Base-by-base conservation (phyloP, 2,888 invertebrate genomes). In the Dromius quadrimaculatus region DNA sequence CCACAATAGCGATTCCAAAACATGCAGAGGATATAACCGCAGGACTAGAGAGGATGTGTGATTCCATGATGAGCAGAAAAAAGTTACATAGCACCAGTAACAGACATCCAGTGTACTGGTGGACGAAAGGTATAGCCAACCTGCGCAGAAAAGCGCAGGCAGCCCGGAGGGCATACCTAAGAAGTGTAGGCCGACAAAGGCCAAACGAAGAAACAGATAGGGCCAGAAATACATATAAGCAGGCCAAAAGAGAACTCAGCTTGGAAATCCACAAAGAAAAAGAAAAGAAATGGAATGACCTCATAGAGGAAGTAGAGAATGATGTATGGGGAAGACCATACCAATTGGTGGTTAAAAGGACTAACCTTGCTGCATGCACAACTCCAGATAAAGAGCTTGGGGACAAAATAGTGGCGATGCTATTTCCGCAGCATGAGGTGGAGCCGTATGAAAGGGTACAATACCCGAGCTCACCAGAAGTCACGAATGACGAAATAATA, bases 401-500 rank as follows among this genome's bases (percentile, higher is more conserved):
- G 6, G 50, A 19, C 4, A 22, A 20, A 13, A 17, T 20, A 20
- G 20, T 50, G 2, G 2, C 5, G 5, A 19, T 17, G 8, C 50
- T 50, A 9, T 50, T 50, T n/a, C 50, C 50, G 19, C 17, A 8
- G 9, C 13, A 20, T 9, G 1, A 20, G 22, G 4, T 8, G 11
- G 20, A 11, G 9, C 22, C 15, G 5, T 45, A 15, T n/a, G 1
- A 13, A 11, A 8, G 11, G 2, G 2, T 15, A 8, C 17, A 8
- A 2, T 8, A 17, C n/a, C 20, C 9, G 8, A 23, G 20, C 2
- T 9, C 9, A 9, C 50, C 59, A 66, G 8, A 3, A 9, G 8
- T 64, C 22, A 22, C 64, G n/a, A 9, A 22, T n/a, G 64, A 22
- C 3, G 64, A 64, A 43, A 13, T 64, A 9, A 45, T n/a, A 13